phyloP scores from a whole-genome alignment of 1,140 invertebrate species.

The Anastatus disparis region DNA sequence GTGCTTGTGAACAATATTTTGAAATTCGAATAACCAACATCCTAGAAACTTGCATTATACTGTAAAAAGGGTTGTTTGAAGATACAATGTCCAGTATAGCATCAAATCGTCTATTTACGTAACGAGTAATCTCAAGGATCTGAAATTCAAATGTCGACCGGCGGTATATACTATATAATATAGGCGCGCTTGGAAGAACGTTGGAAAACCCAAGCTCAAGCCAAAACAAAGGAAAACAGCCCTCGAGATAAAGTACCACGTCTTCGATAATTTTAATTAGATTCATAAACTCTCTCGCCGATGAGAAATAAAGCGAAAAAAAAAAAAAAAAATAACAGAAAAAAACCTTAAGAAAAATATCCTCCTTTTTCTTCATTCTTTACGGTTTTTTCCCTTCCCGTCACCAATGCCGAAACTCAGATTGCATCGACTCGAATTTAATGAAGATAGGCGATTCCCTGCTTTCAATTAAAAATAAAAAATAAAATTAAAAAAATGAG shows the following conservation, averaged over 20 bases:
- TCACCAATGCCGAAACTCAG: slow-evolving; percentile 1
- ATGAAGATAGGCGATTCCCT: slow-evolving; percentile 29
- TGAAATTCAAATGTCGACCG: slow-evolving; percentile 27
- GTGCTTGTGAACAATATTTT: too few relatives aligned
- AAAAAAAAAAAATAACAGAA: too few relatives aligned
- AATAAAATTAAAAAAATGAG: background rate
- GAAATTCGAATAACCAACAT: too few relatives aligned
- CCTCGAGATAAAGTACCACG: slow-evolving; percentile 17
- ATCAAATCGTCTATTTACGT: slow-evolving; percentile 19
- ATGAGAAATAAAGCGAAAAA: slow-evolving; percentile 5
- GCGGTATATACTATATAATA: background rate
- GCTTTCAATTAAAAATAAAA: slow-evolving; percentile 36
- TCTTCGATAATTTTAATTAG: slow-evolving; percentile 42
- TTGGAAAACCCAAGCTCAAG: background rate
- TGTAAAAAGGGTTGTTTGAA: slow-evolving; percentile 2
- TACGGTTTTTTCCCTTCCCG: too few relatives aligned
- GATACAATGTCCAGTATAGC: background rate
- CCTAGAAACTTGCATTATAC: too few relatives aligned
- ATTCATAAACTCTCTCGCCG: slow-evolving; percentile 36
- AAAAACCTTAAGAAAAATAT: slow-evolving; percentile 28
- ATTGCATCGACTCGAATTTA: slow-evolving; percentile 33
- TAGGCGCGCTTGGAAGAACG: background rate
- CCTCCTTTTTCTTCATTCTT: background rate
- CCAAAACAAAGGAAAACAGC: slow-evolving; percentile 38
- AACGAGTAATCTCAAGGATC: slow-evolving; percentile 31